Conservation (phyloP, 1,140 invertebrate genomes). For the Drosophila murphyi region DNA sequence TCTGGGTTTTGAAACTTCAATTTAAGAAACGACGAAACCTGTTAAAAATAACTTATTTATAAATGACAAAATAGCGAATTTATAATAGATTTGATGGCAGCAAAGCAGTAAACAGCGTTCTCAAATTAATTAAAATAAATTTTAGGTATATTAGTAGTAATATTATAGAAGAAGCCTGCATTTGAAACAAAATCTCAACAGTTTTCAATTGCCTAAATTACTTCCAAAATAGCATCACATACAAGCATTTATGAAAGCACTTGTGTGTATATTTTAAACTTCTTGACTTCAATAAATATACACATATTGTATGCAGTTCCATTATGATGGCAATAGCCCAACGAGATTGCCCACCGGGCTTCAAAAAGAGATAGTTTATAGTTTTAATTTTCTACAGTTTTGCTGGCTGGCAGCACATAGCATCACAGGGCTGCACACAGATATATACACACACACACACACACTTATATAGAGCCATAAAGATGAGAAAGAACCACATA, state of each 20-base stretch:
- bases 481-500: slow-evolving; percentile 35
- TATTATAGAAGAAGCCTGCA: too few relatives aligned
- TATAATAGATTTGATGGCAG: too few relatives aligned
- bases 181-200: too few relatives aligned
- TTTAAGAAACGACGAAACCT: too few relatives aligned
- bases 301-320: slow-evolving; percentile 31
- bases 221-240: neutral
- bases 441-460: neutral
- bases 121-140: too few relatives aligned
- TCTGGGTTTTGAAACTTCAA: too few relatives aligned
- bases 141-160: too few relatives aligned
- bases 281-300: slow-evolving; percentile 17
- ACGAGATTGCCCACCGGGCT: slow-evolving; percentile 34
- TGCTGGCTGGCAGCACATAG: slow-evolving; percentile 45
- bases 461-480: slow-evolving; percentile 19
- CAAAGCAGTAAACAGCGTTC: too few relatives aligned
- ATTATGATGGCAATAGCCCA: slow-evolving; percentile 74
- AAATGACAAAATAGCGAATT: too few relatives aligned
- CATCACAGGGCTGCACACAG: neutral
- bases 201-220: neutral
- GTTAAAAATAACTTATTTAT: too few relatives aligned
- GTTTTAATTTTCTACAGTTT: slow-evolving; percentile 78
- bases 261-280: neutral
- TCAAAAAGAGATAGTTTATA: slow-evolving; percentile 73
- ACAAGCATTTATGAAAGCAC: neutral